These are phyloP conservation scores for Hydrozoanthus gracilis DNA, from an alignment of 92 coral and sea anemone genomes.

Conservation along the genomic window DNA sequence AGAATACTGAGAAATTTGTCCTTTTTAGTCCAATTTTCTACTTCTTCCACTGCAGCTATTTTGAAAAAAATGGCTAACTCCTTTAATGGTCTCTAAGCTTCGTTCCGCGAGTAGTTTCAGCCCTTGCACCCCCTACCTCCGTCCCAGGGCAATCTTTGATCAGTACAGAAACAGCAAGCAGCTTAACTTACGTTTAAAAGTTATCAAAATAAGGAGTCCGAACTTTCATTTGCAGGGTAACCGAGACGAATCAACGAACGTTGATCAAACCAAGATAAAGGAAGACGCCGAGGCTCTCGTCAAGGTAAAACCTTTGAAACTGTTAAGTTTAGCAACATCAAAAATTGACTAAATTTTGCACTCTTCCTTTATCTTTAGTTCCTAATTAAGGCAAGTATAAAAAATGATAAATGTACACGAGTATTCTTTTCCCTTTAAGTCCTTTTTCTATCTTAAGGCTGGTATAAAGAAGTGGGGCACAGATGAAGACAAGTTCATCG, in stretches of 20 bases:
- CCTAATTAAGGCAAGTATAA: neutral
- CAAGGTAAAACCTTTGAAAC: conserved; percentile 7
- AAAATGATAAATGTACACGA: neutral
- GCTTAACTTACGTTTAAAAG: too few relatives aligned
- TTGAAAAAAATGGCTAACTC: too few relatives aligned
- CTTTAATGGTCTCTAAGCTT: too few relatives aligned
- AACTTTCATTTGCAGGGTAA: conserved; percentile 37
- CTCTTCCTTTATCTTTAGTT: too few relatives aligned
- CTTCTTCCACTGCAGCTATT: too few relatives aligned
- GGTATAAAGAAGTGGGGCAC: conserved; percentile 83
- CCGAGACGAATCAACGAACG: conserved; percentile 55
- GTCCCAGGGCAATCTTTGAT: too few relatives aligned
- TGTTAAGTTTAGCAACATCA: neutral
- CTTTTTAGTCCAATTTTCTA: too few relatives aligned
- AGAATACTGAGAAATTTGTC: too few relatives aligned
- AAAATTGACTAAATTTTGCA: neutral
- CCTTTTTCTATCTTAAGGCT: conserved; percentile 44
- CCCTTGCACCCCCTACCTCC: too few relatives aligned
- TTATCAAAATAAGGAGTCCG: too few relatives aligned
- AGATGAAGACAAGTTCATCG: conserved; percentile 75
- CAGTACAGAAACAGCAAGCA: too few relatives aligned
- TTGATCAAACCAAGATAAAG: conserved; percentile 35
- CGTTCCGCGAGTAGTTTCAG: too few relatives aligned
- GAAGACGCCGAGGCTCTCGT: conserved; percentile 63
- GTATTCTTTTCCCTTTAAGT: neutral